Conservation (phyloP, 2,113 vertebrate species). For the Cebidichthys violaceus region DNA sequence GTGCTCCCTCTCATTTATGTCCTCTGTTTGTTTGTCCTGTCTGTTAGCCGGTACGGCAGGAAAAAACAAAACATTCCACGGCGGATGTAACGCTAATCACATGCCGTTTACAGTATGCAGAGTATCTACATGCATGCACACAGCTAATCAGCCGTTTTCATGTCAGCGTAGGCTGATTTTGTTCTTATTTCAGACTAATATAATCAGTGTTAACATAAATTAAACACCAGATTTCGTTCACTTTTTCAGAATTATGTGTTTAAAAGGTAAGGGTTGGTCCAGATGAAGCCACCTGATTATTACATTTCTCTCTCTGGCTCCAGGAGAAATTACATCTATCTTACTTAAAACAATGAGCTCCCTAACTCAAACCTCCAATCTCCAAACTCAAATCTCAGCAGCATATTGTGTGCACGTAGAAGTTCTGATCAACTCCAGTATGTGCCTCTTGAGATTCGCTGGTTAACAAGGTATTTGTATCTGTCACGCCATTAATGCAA, state of each 20-base stretch:
- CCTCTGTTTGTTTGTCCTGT: neutral
- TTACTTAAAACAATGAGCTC: neutral
- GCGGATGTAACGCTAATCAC: neutral
- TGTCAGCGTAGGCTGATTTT: neutral
- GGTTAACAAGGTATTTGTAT: slow-evolving; percentile 44
- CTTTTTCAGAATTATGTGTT: neutral
- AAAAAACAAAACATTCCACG: neutral
- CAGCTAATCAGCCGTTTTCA: neutral
- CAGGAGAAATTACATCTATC: neutral
- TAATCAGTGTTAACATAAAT: neutral
- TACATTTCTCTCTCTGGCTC: neutral
- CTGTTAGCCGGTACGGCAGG: neutral
- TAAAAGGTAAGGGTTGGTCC: neutral
- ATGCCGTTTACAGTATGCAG: slow-evolving; percentile 12
- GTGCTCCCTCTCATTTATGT: neutral
- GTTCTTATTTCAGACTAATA: neutral
- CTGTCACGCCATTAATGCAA: slow-evolving; percentile 46
- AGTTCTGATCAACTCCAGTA: slow-evolving; percentile 35
- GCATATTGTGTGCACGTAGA: slow-evolving; percentile 13
- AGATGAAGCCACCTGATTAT: neutral
- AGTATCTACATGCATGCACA: neutral
- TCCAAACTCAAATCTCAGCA: neutral
- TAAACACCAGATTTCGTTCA: neutral
- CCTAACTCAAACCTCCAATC: neutral
- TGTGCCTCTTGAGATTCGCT: slow-evolving; percentile 68